Percentiles rank a stretch among this genome's conserved stretches.
Evolutionary conservation across 1,140 invertebrate species (phyloP).

Genomic region (Eulimnadia texana): DNA sequence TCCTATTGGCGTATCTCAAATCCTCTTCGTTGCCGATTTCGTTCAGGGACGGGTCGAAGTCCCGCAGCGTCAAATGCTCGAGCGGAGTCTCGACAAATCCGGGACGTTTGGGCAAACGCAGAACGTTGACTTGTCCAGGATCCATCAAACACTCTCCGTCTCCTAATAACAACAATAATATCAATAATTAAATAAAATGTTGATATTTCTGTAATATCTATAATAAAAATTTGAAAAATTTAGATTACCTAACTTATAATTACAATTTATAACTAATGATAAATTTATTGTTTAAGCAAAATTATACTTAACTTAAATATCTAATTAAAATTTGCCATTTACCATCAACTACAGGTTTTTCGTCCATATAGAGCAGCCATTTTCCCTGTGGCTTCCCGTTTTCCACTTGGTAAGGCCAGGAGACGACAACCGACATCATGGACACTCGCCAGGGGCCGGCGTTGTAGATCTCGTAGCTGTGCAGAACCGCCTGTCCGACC

Average conservation of each 20-base stretch:
- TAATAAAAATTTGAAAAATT: background rate
- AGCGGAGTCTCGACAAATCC: conserved; percentile 31
- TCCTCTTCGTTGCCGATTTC: conserved; percentile 15
- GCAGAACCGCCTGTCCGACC: conserved; percentile 64
- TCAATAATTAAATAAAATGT: conserved; percentile 20
- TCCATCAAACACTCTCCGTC: conserved; percentile 46
- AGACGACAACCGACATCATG: conserved; percentile 58
- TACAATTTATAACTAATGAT: background rate
- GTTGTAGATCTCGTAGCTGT: conserved; percentile 77
- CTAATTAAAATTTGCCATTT: too few relatives aligned
- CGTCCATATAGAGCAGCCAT: conserved; percentile 79
- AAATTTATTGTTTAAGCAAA: too few relatives aligned
- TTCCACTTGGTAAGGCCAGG: conserved; percentile 79
- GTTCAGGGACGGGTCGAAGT: conserved; percentile 7
- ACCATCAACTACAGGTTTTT: conserved; percentile 55
- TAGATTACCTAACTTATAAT: background rate
- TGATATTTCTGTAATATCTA: background rate
- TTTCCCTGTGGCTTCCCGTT: conserved; percentile 61
- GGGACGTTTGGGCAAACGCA: conserved; percentile 41
- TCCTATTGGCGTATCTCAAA: conserved; percentile 5
- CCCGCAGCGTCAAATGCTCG: conserved; percentile 12
- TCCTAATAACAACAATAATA: conserved; percentile 21
- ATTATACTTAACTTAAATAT: too few relatives aligned
- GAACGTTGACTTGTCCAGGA: conserved; percentile 47
- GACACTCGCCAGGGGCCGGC: conserved; percentile 70